Percentiles rank a stretch among this genome's conserved stretches.
phyloP scores from a whole-genome alignment of 2,797 vertebrate species.

The Brachyrhaphis roseni region DNA sequence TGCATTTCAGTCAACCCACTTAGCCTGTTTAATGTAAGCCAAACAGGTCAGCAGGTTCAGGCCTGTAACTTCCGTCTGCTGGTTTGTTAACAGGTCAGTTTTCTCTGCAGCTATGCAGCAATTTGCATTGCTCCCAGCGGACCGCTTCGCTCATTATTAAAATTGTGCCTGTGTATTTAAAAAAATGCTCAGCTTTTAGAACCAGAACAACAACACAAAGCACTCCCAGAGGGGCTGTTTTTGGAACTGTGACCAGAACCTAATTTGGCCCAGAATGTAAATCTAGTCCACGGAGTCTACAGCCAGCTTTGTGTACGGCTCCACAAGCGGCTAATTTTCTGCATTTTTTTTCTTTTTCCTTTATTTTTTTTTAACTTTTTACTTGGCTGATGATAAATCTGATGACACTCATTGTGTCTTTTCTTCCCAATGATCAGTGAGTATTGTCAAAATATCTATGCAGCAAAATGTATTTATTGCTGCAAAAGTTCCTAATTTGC shows the following conservation, averaged over 20 bases:
- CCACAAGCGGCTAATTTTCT: background rate
- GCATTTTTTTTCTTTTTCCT: background rate
- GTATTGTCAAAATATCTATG: background rate
- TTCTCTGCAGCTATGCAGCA: background rate
- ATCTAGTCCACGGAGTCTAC: background rate
- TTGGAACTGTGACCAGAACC: background rate
- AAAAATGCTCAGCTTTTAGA: background rate
- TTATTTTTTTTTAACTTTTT: background rate
- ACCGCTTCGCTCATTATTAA: background rate
- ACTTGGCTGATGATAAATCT: background rate
- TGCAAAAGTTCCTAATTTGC: background rate
- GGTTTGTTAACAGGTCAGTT: background rate
- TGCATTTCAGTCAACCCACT: background rate
- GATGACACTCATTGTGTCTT: background rate
- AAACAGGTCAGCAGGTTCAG: background rate
- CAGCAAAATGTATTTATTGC: background rate
- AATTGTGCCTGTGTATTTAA: conserved; percentile 2
- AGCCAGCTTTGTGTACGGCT: background rate
- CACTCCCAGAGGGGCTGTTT: background rate
- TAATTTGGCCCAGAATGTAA: background rate
- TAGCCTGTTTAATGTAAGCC: background rate
- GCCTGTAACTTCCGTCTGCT: background rate
- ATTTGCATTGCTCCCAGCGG: background rate
- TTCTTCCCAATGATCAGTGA: background rate
- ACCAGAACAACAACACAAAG: background rate